Evolutionary conservation across 2,888 invertebrate genomes (phyloP), one percentile per base, ranked within the genome.

Genomic region (Dicyrtoma fusca): DNA sequence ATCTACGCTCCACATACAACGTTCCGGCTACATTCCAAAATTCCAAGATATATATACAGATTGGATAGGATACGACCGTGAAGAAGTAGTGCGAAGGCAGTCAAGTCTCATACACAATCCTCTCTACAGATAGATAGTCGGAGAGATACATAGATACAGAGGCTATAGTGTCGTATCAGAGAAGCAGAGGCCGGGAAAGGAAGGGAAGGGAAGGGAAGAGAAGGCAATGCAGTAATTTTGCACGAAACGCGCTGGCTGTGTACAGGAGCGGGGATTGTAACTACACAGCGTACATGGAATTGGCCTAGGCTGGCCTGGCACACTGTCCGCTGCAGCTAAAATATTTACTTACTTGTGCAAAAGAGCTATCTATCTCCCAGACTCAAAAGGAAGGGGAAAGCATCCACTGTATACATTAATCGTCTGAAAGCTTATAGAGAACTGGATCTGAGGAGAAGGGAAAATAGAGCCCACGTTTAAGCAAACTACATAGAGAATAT

Each of bases 161-260:
- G 42, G n/a, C 5, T 4, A 13, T 4, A 49, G 19, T 34, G 8
- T n/a, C n/a, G n/a, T n/a, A n/a, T n/a, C 4, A 49, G 11, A 49
- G 47, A 45, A 25, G 21, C 25, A 59, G 14, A 44, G 42, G n/a
- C 11, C 10, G n/a, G 14, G 11, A 53, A 19, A 6, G 26, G n/a
- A 51, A n/a, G 42, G 25, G 55, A 57, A 57, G 25, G 14, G 10
- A 66, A 19, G 13, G 23, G 14, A 49, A 13, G 26, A 47, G 51
- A 55, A 57, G 34, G 57, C 55, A 68, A 65, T 65, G 65, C 65
- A 65, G 65, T 65, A 65, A 65, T 65, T 65, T 65, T 65, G 65
- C 53, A 26, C 53, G 51, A 53, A 53, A 64, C n/a, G n/a, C 65
- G 53, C 26, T 53, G 53, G 65, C 17, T 21, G 62, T 17, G 1